These are phyloP conservation scores for Cryptophagus acutangulus DNA, from an alignment of 2,888 invertebrate species.

Conservation along the genomic window DNA sequence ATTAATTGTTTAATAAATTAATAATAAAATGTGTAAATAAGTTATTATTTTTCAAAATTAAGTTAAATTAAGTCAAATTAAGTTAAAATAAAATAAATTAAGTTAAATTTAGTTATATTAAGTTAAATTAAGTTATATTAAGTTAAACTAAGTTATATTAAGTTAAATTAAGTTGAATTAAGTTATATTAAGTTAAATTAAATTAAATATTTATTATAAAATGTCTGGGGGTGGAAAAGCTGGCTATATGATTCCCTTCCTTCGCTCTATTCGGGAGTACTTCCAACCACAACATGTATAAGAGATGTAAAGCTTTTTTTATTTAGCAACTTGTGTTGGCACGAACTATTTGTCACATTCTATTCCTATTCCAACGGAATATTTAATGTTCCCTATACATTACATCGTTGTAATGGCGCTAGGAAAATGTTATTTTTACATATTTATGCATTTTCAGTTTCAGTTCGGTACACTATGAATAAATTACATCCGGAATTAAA, in stretches of 20 bases:
- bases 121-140: too few relatives aligned
- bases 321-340: conserved; percentile 35
- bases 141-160: too few relatives aligned
- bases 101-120: too few relatives aligned
- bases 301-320: conserved; percentile 33
- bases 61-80: too few relatives aligned
- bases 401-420: conserved; percentile 17
- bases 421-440: conserved; percentile 13
- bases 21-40: too few relatives aligned
- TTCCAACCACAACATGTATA: conserved; percentile 34
- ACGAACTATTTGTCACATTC: conserved; percentile 38
- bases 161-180: too few relatives aligned
- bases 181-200: too few relatives aligned
- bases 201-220: too few relatives aligned
- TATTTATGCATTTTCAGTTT: conserved; percentile 15
- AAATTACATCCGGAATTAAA: conserved; percentile 15
- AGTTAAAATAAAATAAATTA: too few relatives aligned
- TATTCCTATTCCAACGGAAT: conserved; percentile 34
- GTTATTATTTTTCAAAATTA: too few relatives aligned
- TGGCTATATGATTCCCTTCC: conserved; percentile 27
- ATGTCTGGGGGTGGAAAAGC: too few relatives aligned
- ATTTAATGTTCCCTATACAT: conserved; percentile 35
- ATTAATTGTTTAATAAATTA: too few relatives aligned
- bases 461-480: conserved; percentile 13
- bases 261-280: conserved; percentile 24